Evolutionary conservation across 1,140 invertebrate genomes (phyloP).

Genomic region (Periplaneta americana): DNA sequence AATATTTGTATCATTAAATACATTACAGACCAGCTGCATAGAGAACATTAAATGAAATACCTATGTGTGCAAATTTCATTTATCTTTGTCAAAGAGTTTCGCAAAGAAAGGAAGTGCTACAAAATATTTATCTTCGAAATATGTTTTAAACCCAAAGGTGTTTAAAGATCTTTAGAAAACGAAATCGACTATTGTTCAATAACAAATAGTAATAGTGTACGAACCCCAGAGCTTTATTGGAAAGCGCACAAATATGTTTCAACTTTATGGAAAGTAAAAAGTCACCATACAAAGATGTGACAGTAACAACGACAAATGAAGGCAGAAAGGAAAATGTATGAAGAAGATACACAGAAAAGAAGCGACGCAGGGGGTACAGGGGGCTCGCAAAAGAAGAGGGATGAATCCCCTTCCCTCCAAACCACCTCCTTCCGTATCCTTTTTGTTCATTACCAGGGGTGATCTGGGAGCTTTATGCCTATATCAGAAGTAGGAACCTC

Average conservation of each 20-base stretch:
- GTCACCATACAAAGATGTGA: too few relatives aligned
- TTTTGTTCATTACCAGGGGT: background rate
- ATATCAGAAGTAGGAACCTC: conserved; percentile 12
- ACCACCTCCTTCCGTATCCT: too few relatives aligned
- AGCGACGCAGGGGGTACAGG: background rate
- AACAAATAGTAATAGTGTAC: background rate
- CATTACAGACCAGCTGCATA: too few relatives aligned
- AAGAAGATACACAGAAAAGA: background rate
- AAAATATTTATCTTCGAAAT: too few relatives aligned
- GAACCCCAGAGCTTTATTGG: background rate
- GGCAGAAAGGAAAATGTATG: background rate
- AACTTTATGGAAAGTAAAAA: background rate
- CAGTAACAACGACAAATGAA: background rate
- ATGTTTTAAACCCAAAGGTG: too few relatives aligned
- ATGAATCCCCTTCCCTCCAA: background rate
- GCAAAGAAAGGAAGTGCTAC: too few relatives aligned
- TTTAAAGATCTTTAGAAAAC: too few relatives aligned
- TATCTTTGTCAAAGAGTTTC: too few relatives aligned
- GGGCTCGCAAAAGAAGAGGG: background rate
- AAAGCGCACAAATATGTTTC: background rate
- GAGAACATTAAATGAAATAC: too few relatives aligned
- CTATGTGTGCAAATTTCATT: too few relatives aligned
- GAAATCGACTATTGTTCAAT: background rate
- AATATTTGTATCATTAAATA: too few relatives aligned
- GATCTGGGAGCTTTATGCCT: conserved; percentile 3